Conservation (phyloP, 2,797 vertebrate species). For the Merluccius polli region DNA sequence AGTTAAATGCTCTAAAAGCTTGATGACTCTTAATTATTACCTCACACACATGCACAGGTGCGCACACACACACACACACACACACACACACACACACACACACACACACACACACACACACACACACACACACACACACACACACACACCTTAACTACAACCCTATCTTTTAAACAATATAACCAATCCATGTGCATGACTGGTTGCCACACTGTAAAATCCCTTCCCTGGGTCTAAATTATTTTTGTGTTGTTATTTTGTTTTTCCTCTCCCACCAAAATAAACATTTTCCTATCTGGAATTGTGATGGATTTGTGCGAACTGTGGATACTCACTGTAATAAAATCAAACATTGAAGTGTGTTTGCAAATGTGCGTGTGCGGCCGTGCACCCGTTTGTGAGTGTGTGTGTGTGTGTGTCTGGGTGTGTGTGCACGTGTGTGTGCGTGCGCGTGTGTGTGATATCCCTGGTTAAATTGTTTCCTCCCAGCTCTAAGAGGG, state of each 20-base stretch:
- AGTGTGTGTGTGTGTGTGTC: conserved; percentile 20
- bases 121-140: conserved; percentile 14
- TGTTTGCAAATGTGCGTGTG: conserved; percentile 8
- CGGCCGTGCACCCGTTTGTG: background rate
- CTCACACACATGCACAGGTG: conserved; percentile 20
- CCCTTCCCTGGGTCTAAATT: conserved; percentile 20
- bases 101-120: conserved; percentile 11
- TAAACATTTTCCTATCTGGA: conserved; percentile 50
- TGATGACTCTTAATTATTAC: conserved; percentile 66
- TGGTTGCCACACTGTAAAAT: conserved; percentile 22
- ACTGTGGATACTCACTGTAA: conserved; percentile 64
- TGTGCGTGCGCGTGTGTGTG: conserved; percentile 18
- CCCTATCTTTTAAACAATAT: conserved; percentile 32
- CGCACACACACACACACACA: conserved; percentile 8
- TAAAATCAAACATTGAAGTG: conserved; percentile 64
- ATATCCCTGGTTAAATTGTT: conserved; percentile 74
- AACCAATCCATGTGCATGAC: conserved; percentile 44
- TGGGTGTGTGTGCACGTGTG: conserved; percentile 41
- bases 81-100: conserved; percentile 9
- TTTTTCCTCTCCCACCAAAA: conserved; percentile 38
- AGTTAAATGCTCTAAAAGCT: conserved; percentile 68
- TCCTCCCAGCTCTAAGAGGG: conserved; percentile 73
- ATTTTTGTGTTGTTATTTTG: conserved; percentile 32
- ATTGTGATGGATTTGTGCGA: conserved; percentile 59
- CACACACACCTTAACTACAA: conserved; percentile 16